Evolutionary conservation across 2,797 vertebrate genomes (phyloP).

Genomic region (Synaphobranchus kaupii): DNA sequence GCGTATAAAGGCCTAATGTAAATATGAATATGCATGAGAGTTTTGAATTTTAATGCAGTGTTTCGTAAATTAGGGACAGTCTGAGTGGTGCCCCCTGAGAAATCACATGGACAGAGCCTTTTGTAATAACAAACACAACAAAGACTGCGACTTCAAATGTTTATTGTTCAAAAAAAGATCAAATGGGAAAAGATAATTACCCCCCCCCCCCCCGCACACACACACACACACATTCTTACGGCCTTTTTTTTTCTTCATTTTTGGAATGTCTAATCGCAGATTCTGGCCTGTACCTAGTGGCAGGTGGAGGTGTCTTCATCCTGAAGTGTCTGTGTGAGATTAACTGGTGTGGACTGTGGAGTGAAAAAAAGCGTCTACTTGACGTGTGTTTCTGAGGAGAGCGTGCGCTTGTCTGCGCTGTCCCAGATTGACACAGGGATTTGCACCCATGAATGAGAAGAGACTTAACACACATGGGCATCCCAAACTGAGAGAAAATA

Average conservation of each 20-base stretch:
- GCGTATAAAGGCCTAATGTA: not conserved
- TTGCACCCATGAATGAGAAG: no score
- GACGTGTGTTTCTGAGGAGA: no score
- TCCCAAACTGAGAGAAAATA: no score
- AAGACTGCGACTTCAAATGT: not conserved
- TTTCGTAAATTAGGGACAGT: constrained; percentile 3
- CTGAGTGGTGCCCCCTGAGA: constrained; percentile 4
- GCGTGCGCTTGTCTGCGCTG: no score
- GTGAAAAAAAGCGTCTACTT: no score
- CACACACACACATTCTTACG: not conserved
- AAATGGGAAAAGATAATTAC: not conserved
- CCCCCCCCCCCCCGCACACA: not conserved
- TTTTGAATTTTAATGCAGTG: not conserved
- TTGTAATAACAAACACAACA: constrained; percentile 3
- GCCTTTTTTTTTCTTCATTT: not conserved
- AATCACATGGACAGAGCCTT: not conserved
- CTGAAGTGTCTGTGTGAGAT: no score
- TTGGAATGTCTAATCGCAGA: no score
- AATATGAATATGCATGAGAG: not conserved
- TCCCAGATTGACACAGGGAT: no score
- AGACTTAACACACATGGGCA: no score
- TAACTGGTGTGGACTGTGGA: no score
- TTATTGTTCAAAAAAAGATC: not conserved
- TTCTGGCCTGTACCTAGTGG: no score
- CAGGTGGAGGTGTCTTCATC: no score